Evolutionary conservation across 1,140 invertebrate genomes (phyloP), one percentile per base, ranked within the genome.

Genomic region (Heliothis subflexa): DNA sequence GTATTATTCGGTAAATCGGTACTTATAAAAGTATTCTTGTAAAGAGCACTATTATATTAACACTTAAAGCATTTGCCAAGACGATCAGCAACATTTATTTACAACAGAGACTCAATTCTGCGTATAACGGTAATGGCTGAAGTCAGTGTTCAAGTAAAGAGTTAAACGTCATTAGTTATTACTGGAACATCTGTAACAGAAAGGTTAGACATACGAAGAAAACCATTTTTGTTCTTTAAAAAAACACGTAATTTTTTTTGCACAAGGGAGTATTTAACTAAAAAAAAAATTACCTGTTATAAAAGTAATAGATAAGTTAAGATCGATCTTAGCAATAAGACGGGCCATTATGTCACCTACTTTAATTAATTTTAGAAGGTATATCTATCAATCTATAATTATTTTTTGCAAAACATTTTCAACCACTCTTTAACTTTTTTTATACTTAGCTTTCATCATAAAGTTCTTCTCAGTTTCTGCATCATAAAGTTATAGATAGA

Each of bases 21-120:
- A 68, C 61, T 64, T 64, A 64, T 64, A 64, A 76, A 21, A 4
- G 73, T 33, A 3, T 10, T 55, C 77, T 74, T 81, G 78, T 84
- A 88, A 90, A 89, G 85, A 88, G 83, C 66, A 78, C 80, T 88
- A 76, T 40, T 9, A 9, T 64, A 73, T 21, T 66, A 90, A 93
- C 92, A 93, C 86, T 88, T 84, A 93, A 93, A 93, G 92, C 92
- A 84, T 84, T 88, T 90, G 86, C 90, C 87, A 91, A 91, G 83
- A 90, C 89, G 88, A 70, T 80, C 86, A 91, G 87, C 91, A 62
- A 92, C 89, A 93, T 81, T 83, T 82, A 85, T 89, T 80, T 85
- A 87, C 83, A 89, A 81, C 80, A 77, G 21, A 59, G 21, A 59
- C 55, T 71, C 73, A 28, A 55, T 55, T 66, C 57, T 81, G 66